Percentiles rank a stretch among this genome's conserved stretches.
These are phyloP conservation scores for Indicator indicator DNA, from an alignment of 2,113 vertebrate genomes.

Conservation along the genomic window DNA sequence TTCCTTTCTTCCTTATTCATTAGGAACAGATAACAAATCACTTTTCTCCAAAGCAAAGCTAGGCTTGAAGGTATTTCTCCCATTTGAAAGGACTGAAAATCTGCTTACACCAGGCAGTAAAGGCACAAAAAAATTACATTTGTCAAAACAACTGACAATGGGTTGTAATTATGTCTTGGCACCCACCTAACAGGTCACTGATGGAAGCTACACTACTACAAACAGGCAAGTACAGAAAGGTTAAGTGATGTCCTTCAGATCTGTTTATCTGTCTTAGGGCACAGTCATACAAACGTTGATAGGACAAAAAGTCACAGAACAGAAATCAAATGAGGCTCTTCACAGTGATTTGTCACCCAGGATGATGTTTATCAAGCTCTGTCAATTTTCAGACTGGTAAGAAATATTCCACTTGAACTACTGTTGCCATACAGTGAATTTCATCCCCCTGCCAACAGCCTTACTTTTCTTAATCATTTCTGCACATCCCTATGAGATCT, in stretches of 20 bases:
- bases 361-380: conserved; percentile 28
- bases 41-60: neutral
- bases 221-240: conserved; percentile 11
- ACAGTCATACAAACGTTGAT: neutral
- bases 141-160: neutral
- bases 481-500: neutral
- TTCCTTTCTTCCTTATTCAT: conserved; percentile 12
- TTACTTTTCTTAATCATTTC: neutral
- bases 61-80: conserved; percentile 10
- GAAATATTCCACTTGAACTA: neutral
- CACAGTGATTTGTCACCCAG: neutral
- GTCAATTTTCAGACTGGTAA: neutral
- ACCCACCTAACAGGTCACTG: conserved; percentile 22
- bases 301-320: neutral
- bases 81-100: neutral
- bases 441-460: neutral
- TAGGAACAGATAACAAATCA: conserved; percentile 1
- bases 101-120: neutral
- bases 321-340: conserved; percentile 16
- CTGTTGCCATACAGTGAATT: neutral
- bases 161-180: conserved; percentile 13
- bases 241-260: conserved; percentile 3
- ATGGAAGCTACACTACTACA: neutral
- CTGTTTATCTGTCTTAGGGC: conserved; percentile 17
- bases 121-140: conserved; percentile 20